phyloP scores from a whole-genome alignment of 1,140 invertebrate species.

The Reticulitermes speratus region DNA sequence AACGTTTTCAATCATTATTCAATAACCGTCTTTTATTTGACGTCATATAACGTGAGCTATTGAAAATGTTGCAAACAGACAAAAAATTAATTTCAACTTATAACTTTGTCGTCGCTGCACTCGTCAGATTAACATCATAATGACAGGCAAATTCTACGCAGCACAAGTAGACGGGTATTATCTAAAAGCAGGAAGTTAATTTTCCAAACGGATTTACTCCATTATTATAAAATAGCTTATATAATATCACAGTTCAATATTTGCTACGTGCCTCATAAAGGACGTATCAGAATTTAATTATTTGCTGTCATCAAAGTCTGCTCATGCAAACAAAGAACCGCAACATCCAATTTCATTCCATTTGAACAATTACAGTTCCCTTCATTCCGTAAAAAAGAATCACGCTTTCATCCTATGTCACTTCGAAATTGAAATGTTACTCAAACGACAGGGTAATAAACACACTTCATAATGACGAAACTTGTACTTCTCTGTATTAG shows the following conservation, averaged over 20 bases:
- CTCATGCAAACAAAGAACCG: slow-evolving; percentile 5
- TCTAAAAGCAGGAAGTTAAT: background rate
- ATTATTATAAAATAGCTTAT: background rate
- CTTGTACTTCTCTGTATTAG: background rate
- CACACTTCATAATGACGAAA: background rate
- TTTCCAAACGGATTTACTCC: background rate
- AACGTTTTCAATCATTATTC: too few relatives aligned
- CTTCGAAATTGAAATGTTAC: background rate
- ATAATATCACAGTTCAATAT: background rate
- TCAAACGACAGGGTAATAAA: background rate
- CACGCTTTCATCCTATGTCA: background rate
- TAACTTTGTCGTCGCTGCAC: too few relatives aligned
- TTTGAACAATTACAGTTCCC: background rate
- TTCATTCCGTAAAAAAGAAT: background rate
- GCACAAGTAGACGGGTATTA: too few relatives aligned
- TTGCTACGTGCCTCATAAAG: slow-evolving; percentile 4
- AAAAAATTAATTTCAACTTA: too few relatives aligned
- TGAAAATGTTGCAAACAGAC: too few relatives aligned
- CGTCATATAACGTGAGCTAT: too few relatives aligned
- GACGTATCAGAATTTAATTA: slow-evolving; percentile 10
- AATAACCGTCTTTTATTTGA: too few relatives aligned
- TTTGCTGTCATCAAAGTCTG: slow-evolving; percentile 11
- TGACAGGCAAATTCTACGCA: too few relatives aligned
- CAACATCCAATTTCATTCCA: slow-evolving; percentile 16
- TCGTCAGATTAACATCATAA: too few relatives aligned